A percentile compares a stretch with the other conserved stretches of the same genome.
Evolutionary conservation across 2,888 invertebrate species (phyloP).

Genomic region (Perizoma affinitatum): DNA sequence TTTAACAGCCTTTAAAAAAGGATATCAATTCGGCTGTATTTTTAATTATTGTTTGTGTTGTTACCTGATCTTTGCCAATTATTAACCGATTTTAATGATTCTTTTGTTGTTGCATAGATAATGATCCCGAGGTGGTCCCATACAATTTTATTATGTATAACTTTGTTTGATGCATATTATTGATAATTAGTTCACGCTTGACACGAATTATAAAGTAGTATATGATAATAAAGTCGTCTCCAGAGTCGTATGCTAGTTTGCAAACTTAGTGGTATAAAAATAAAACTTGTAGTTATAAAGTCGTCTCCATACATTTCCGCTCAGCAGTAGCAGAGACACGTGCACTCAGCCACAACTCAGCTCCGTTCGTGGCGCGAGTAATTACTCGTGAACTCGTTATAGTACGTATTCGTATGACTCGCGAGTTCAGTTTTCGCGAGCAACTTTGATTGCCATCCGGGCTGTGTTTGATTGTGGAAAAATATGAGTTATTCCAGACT

Average conservation of each 20-base stretch:
- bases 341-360: slow-evolving; percentile 25
- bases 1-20: too few species aligned
- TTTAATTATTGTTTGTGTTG: too few species aligned
- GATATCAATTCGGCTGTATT: too few species aligned
- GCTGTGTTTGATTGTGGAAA: slow-evolving; percentile 27
- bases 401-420: slow-evolving; percentile 10
- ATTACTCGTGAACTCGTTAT: slow-evolving; percentile 27
- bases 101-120: too few species aligned
- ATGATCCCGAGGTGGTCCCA: too few species aligned
- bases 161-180: too few species aligned
- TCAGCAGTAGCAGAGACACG: slow-evolving; percentile 17
- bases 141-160: too few species aligned
- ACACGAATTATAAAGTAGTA: too few species aligned
- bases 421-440: slow-evolving; percentile 31
- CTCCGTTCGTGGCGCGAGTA: slow-evolving; percentile 25
- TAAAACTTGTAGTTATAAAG: not conserved
- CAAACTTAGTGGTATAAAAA: not conserved
- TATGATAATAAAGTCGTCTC: too few species aligned
- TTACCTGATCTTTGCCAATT: not conserved
- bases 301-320: slow-evolving; percentile 8
- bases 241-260: too few species aligned
- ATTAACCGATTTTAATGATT: too few species aligned
- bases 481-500: slow-evolving; percentile 2
- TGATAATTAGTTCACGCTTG: not conserved
- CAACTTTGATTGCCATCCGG: slow-evolving; percentile 33